These are phyloP conservation scores for Archilochus colubris DNA, from an alignment of 2,113 vertebrate genomes.

Conservation along the genomic window DNA sequence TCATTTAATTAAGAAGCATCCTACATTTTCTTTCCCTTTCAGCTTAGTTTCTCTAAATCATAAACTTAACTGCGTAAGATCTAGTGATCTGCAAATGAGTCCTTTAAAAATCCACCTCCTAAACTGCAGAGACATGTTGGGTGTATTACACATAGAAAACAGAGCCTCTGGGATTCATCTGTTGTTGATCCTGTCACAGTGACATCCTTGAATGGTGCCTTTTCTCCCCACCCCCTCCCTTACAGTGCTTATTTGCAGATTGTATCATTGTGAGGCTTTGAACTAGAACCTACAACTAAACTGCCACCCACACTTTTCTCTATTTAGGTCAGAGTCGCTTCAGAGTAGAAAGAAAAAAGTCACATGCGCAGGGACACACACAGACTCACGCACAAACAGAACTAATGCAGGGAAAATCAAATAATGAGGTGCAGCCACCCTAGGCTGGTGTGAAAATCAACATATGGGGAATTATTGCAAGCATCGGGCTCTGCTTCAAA, in stretches of 20 bases:
- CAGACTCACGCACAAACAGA: neutral
- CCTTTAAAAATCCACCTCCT: conserved; percentile 54
- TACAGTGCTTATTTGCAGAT: conserved; percentile 8
- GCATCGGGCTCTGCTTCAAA: conserved; percentile 45
- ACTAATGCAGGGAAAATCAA: conserved; percentile 46
- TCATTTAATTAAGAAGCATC: neutral
- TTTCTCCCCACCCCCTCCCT: neutral
- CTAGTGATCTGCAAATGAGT: conserved; percentile 17
- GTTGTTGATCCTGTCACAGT: neutral
- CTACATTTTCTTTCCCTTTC: conserved; percentile 6
- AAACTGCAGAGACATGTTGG: conserved; percentile 13
- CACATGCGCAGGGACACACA: neutral
- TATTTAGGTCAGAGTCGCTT: conserved; percentile 42
- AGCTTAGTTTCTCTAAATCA: conserved; percentile 21
- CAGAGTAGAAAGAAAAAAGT: conserved; percentile 14
- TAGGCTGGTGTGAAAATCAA: conserved; percentile 63
- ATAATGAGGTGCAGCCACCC: conserved; percentile 59
- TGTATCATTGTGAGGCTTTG: conserved; percentile 32
- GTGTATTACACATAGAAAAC: neutral
- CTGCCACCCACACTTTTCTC: conserved; percentile 25
- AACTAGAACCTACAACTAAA: conserved; percentile 47
- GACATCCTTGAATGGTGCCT: neutral
- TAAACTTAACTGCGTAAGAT: conserved; percentile 8
- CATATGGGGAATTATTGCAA: conserved; percentile 62
- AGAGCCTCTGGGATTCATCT: conserved; percentile 16